phyloP scores from a whole-genome alignment of 2,797 vertebrate species.

The Agapornis canus region DNA sequence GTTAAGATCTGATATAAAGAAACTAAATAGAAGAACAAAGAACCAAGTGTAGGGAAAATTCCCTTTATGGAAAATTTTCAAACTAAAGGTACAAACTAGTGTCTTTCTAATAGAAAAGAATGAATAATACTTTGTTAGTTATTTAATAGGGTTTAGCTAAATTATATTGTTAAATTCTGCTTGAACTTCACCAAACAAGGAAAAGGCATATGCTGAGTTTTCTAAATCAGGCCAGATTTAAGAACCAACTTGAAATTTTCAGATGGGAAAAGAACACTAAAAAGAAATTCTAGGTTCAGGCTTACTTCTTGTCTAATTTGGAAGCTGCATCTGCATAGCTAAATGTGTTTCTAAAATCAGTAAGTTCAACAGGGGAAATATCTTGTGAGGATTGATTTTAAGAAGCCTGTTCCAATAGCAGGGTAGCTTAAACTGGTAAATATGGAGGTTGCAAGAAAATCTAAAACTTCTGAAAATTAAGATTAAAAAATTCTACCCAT shows the following conservation, averaged over 20 bases:
- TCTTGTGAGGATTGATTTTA: background rate
- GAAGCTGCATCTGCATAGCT: background rate
- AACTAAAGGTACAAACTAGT: background rate
- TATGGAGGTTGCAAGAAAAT: background rate
- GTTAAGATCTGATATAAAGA: background rate
- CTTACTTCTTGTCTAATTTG: background rate
- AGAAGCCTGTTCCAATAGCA: background rate
- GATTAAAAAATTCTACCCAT: background rate
- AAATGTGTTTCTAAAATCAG: background rate
- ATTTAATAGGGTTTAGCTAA: constrained; percentile 31
- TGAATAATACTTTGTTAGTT: background rate
- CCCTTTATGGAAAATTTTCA: background rate
- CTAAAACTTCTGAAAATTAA: background rate
- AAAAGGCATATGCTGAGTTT: background rate
- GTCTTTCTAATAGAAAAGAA: constrained; percentile 2
- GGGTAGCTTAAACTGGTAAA: background rate
- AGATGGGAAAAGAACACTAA: background rate
- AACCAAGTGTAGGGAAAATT: background rate
- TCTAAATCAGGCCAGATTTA: background rate
- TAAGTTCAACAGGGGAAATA: background rate
- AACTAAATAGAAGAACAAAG: constrained; percentile 33
- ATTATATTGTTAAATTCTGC: constrained; percentile 12
- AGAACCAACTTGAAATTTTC: background rate
- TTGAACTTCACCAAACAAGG: constrained; percentile 17
- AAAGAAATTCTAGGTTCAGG: background rate